Percentiles rank a stretch among this genome's conserved stretches.
These are phyloP conservation scores for Agelas oroides DNA, from an alignment of 37 sponge, comb jelly and placozoan species.

Conservation along the genomic window DNA sequence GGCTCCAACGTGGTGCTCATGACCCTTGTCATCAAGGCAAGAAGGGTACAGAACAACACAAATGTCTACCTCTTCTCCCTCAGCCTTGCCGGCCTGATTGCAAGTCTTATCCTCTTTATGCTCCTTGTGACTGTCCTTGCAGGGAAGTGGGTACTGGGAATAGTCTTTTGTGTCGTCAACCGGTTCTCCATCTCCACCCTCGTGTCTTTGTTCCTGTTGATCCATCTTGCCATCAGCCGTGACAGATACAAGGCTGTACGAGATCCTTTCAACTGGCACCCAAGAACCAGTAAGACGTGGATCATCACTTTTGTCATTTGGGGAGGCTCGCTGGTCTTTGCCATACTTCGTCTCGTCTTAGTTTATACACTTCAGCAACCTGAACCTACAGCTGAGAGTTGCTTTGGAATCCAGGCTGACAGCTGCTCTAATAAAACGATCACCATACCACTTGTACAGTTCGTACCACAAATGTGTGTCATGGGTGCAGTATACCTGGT, in stretches of 20 bases:
- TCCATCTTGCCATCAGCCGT: not conserved
- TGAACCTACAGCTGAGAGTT: no score
- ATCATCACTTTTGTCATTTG: not conserved
- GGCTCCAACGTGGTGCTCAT: not conserved
- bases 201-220: not conserved
- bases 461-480: no score
- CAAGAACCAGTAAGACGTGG: not conserved
- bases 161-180: not conserved
- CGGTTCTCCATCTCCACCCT: not conserved
- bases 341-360: no score
- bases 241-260: constrained; percentile 1
- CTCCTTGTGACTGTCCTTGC: not conserved
- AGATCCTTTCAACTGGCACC: not conserved
- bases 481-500: no score
- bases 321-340: not conserved
- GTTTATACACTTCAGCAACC: no score
- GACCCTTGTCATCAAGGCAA: not conserved
- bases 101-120: not conserved
- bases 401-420: no score
- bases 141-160: not conserved
- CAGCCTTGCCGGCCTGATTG: not conserved
- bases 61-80: constrained; percentile 6
- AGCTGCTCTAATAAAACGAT: no score
- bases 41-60: not conserved
- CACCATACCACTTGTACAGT: no score